These are phyloP conservation scores for Crax fasciolata DNA, from an alignment of 2,797 vertebrate genomes.

Conservation along the genomic window DNA sequence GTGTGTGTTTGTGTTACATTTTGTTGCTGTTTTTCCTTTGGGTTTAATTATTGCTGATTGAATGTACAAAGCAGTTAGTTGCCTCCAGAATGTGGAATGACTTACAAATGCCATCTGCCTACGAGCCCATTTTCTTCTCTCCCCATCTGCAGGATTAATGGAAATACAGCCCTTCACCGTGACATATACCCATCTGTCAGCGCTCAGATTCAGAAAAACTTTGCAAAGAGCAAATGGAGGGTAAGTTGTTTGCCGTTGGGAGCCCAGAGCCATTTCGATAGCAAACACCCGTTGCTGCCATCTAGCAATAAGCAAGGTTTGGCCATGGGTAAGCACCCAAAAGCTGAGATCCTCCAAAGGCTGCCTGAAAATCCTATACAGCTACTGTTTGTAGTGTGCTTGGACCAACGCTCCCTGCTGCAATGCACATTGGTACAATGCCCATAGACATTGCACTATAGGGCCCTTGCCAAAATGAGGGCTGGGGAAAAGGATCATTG, in stretches of 20 bases:
- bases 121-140: constrained; percentile 55
- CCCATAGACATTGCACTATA: accelerated
- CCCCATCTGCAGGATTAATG: constrained; percentile 89
- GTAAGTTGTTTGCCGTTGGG: constrained; percentile 80
- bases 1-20: constrained; percentile 64
- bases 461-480: background rate
- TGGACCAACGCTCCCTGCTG: background rate
- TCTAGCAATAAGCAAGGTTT: background rate
- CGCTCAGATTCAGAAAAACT: constrained; percentile 94
- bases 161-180: constrained; percentile 87
- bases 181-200: constrained; percentile 93
- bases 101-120: constrained; percentile 70
- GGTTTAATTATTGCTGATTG: constrained; percentile 79
- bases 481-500: background rate
- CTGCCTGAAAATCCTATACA: background rate
- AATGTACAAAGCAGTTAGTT: constrained; percentile 57
- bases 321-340: background rate
- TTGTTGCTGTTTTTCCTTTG: constrained; percentile 74
- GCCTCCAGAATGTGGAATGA: constrained; percentile 61
- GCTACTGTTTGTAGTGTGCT: accelerated
- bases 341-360: background rate
- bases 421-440: accelerated
- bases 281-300: background rate
- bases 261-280: background rate
- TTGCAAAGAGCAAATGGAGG: constrained; percentile 95